Conservation (phyloP, 2,797 vertebrate genomes). For the Alfaro cultratus region DNA sequence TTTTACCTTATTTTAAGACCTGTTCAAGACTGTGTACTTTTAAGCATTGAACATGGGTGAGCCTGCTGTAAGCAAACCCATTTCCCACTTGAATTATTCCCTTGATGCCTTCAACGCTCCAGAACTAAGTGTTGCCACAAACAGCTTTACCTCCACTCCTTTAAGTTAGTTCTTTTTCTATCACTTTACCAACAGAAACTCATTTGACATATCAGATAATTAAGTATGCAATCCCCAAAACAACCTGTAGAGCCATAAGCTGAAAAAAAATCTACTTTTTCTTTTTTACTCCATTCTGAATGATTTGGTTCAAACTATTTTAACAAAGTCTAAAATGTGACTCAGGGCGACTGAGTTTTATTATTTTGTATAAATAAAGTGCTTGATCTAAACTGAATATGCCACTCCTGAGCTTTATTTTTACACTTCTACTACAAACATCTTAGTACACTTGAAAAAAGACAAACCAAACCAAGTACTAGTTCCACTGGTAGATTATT, state of each 20-base stretch:
- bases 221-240: not conserved
- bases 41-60: not conserved
- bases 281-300: not conserved
- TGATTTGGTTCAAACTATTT: not conserved
- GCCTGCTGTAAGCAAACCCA: not conserved
- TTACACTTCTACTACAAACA: too few relatives aligned
- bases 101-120: conserved; percentile 1
- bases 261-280: not conserved
- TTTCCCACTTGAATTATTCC: not conserved
- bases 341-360: not conserved
- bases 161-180: not conserved
- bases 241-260: not conserved
- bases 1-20: not conserved
- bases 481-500: too few relatives aligned
- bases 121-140: not conserved
- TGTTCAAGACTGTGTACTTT: not conserved
- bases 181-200: not conserved
- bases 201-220: not conserved
- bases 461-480: too few relatives aligned
- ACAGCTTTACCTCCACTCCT: not conserved
- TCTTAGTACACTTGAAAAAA: too few relatives aligned
- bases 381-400: too few relatives aligned
- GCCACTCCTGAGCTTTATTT: not conserved
- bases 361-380: conserved; percentile 3
- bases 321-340: conserved; percentile 2